phyloP scores from a whole-genome alignment of 2,113 vertebrate genomes.

The Meriones unguiculatus region DNA sequence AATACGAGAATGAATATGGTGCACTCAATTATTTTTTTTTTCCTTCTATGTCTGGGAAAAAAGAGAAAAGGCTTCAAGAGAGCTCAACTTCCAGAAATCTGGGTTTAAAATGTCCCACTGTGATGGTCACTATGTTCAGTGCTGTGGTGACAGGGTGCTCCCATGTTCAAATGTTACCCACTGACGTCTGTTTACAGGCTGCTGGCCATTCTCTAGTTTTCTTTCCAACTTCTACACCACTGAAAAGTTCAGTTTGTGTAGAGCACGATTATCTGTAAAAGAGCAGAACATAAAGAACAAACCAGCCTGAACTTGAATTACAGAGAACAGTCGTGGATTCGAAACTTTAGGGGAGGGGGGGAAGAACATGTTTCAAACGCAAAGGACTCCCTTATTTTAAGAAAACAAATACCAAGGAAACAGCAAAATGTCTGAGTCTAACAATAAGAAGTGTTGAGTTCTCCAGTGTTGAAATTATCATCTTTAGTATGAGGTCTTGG shows the following conservation, averaged over 20 bases:
- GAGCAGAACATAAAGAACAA: slow-evolving; percentile 2
- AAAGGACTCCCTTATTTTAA: background rate
- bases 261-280: background rate
- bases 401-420: background rate
- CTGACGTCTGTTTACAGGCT: background rate
- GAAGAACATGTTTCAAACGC: background rate
- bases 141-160: too few relatives aligned
- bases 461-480: background rate
- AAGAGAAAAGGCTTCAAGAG: background rate
- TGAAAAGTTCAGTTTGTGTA: background rate
- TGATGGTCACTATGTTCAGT: background rate
- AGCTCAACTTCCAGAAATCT: background rate
- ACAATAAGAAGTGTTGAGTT: background rate
- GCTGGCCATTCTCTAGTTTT: background rate
- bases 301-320: background rate
- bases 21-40: background rate
- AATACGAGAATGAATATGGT: background rate
- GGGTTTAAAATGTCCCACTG: background rate
- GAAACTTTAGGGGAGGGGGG: background rate
- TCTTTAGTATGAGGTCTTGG: slow-evolving; percentile 37
- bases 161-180: background rate
- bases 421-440: background rate
- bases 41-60: background rate
- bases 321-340: background rate
- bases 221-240: background rate